A percentile compares a stretch with the other conserved stretches of the same genome.
Evolutionary conservation across 2,888 invertebrate genomes (phyloP).

Genomic region (Sipunculus nudus): DNA sequence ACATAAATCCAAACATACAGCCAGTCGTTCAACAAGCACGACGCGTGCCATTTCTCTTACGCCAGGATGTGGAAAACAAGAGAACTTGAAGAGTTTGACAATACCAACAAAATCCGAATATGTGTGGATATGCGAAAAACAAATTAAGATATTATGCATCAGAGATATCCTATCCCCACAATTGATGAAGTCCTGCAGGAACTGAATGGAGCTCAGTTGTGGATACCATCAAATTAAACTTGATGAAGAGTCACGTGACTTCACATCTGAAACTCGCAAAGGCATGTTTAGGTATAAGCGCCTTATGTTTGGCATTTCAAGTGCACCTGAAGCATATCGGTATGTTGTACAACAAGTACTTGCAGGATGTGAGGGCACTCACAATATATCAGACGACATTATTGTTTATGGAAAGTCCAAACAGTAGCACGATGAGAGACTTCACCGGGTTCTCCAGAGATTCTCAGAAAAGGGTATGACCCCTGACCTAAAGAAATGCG

Average conservation of each 20-base stretch:
- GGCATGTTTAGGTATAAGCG: constrained; percentile 18
- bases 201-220: constrained; percentile 3
- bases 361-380: constrained; percentile 1
- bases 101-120: no score
- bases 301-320: constrained; percentile 14
- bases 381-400: constrained; percentile 15
- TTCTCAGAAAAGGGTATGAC: constrained; percentile 9
- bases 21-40: no score
- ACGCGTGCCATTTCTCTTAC: no score
- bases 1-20: no score
- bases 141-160: constrained; percentile 30
- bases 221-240: constrained; percentile 21
- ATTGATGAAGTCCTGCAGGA: constrained; percentile 19
- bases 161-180: constrained; percentile 26
- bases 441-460: constrained; percentile 20
- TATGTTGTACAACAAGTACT: constrained; percentile 10
- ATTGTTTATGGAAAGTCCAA: background rate
- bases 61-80: no score
- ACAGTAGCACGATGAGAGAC: constrained; percentile 3
- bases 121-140: constrained; percentile 33
- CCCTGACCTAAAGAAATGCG: constrained; percentile 1
- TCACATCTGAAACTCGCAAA: constrained; percentile 15
- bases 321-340: constrained; percentile 22
- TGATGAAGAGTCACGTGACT: constrained; percentile 6
- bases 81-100: no score